Evolutionary conservation across 2,888 invertebrate species (phyloP).

Genomic region (Sminthurinus aureus): DNA sequence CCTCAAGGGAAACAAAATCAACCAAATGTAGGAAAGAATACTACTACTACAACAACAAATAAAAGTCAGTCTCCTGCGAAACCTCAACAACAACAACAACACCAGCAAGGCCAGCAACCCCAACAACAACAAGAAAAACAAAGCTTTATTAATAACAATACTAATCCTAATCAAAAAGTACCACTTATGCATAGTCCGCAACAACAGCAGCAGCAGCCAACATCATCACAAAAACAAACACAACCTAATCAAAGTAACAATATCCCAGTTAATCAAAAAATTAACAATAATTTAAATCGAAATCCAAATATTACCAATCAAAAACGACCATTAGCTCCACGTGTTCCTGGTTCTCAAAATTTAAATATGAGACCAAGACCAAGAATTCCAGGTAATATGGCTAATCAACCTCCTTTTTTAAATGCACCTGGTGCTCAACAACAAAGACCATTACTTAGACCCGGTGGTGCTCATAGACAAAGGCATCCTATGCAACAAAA

Average conservation of each 20-base stretch:
- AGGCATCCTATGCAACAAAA: slow-evolving; percentile 1
- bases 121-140: slow-evolving; percentile 2
- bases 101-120: neutral
- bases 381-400: neutral
- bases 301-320: slow-evolving; percentile 1
- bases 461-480: slow-evolving; percentile 5
- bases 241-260: neutral
- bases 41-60: neutral
- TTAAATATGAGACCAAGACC: neutral
- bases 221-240: neutral
- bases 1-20: slow-evolving; percentile 26
- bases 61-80: neutral
- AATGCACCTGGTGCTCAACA: slow-evolving; percentile 28
- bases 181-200: neutral
- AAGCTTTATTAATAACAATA: slow-evolving; percentile 12
- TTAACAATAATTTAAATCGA: neutral
- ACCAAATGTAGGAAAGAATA: neutral
- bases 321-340: slow-evolving; percentile 16
- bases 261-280: neutral
- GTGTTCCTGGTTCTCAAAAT: slow-evolving; percentile 3
- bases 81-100: neutral
- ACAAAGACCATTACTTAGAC: slow-evolving; percentile 28
- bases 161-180: slow-evolving; percentile 4
- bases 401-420: neutral
- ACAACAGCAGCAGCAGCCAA: neutral